Percentiles rank a stretch among this genome's conserved stretches.
These are phyloP conservation scores for Seriola aureovittata DNA, from an alignment of 2,113 vertebrate genomes.

Conservation along the genomic window DNA sequence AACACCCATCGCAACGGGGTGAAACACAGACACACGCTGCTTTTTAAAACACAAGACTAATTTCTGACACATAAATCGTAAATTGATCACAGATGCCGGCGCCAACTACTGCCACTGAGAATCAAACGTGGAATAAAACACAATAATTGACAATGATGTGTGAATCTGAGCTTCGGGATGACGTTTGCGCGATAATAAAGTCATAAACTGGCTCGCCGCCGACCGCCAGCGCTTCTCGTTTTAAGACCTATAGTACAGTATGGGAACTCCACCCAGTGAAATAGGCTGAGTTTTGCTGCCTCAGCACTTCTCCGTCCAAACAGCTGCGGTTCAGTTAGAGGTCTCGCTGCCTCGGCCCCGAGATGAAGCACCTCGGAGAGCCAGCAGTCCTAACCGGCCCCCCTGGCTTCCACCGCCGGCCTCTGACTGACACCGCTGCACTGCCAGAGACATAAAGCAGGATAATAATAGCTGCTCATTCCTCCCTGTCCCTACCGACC, in stretches of 20 bases:
- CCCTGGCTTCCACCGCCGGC: conserved; percentile 64
- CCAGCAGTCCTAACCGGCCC: conserved; percentile 63
- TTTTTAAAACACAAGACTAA: conserved; percentile 62
- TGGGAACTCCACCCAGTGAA: conserved; percentile 62
- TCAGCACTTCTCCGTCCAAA: conserved; percentile 78
- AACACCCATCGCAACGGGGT: conserved; percentile 56
- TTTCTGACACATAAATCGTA: conserved; percentile 63
- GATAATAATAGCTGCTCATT: conserved; percentile 74
- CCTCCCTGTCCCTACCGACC: conserved; percentile 34
- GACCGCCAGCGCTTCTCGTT: conserved; percentile 43
- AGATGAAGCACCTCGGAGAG: conserved; percentile 74
- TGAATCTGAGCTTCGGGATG: conserved; percentile 57
- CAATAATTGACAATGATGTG: conserved; percentile 56
- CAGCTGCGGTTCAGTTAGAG: conserved; percentile 75
- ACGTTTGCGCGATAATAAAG: conserved; percentile 58
- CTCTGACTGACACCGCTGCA: conserved; percentile 66
- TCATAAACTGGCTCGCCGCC: conserved; percentile 29
- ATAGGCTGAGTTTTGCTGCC: conserved; percentile 60
- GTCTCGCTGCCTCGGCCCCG: conserved; percentile 70
- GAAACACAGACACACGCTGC: conserved; percentile 59
- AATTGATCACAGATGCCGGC: conserved; percentile 71
- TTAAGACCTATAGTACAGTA: conserved; percentile 52
- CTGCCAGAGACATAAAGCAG: conserved; percentile 72
- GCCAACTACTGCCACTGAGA: conserved; percentile 44
- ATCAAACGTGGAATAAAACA: conserved; percentile 61